Evolutionary conservation across 1,140 invertebrate genomes (phyloP).

Genomic region (Thrips palmi): DNA sequence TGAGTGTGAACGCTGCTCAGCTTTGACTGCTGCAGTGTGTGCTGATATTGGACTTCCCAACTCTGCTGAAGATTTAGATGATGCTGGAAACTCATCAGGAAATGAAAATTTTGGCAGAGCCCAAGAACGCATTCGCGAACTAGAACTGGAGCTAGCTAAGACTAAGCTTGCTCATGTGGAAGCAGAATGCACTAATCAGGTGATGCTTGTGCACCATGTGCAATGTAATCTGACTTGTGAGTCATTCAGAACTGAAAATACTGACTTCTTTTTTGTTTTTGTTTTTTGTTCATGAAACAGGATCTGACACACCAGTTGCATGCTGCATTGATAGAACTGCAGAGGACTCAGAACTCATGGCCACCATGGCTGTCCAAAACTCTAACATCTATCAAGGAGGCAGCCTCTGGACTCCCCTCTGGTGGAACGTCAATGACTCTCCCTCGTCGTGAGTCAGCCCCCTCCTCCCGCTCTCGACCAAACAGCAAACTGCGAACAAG

Average conservation of each 20-base stretch:
- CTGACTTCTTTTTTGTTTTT: conserved; percentile 7
- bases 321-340: conserved; percentile 60
- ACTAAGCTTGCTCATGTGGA: conserved; percentile 94
- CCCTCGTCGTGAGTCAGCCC: no score
- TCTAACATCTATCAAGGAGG: conserved; percentile 50
- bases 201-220: conserved; percentile 18
- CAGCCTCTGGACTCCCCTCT: no score
- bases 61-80: conserved; percentile 18
- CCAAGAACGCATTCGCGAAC: conserved; percentile 59
- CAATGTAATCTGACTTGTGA: conserved; percentile 6
- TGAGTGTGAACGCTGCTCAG: conserved; percentile 16
- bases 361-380: conserved; percentile 83
- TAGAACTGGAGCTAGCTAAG: conserved; percentile 89
- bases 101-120: conserved; percentile 22
- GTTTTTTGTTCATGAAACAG: conserved; percentile 33
- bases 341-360: conserved; percentile 54
- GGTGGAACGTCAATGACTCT: no score
- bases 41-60: no score
- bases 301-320: conserved; percentile 85
- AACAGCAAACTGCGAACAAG: no score
- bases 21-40: no score
- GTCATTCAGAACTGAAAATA: conserved; percentile 7
- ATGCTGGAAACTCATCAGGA: conserved; percentile 23
- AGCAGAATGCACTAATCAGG: conserved; percentile 90
- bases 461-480: no score